A percentile compares a stretch with the other conserved stretches of the same genome.
These are phyloP conservation scores for Protonibea diacanthus DNA, from an alignment of 2,797 vertebrate genomes.

Conservation along the genomic window DNA sequence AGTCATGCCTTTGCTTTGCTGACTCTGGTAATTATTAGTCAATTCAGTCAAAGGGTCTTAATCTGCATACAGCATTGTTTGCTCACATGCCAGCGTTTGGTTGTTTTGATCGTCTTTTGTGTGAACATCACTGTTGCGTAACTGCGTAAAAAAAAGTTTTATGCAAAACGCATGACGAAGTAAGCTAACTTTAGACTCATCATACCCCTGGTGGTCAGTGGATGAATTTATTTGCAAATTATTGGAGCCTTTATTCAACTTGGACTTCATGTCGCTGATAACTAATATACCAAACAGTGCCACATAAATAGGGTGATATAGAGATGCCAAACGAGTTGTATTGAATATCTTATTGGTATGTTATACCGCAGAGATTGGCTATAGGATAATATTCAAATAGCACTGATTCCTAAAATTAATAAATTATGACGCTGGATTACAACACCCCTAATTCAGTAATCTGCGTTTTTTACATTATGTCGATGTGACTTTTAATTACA, in stretches of 20 bases:
- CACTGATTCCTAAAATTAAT: background rate
- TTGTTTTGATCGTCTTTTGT: conserved; percentile 21
- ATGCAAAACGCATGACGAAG: background rate
- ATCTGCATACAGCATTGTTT: conserved; percentile 39
- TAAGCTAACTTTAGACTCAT: conserved; percentile 5
- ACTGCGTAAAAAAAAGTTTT: background rate
- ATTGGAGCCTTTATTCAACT: conserved; percentile 1
- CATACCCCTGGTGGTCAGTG: conserved; percentile 65
- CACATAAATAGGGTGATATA: background rate
- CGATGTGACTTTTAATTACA: background rate
- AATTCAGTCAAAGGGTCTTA: conserved; percentile 7
- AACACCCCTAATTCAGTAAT: background rate
- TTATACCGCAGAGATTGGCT: background rate
- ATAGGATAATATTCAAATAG: background rate
- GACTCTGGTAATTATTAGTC: conserved; percentile 8
- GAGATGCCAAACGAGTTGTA: background rate
- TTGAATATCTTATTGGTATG: background rate
- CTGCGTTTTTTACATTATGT: background rate
- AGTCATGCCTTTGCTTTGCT: conserved; percentile 27
- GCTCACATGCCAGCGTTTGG: conserved; percentile 19
- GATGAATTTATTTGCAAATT: conserved; percentile 14
- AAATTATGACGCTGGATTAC: background rate
- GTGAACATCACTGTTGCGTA: conserved; percentile 12
- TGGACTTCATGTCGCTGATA: background rate
- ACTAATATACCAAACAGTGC: background rate